A percentile compares a stretch with the other conserved stretches of the same genome.
Conservation (phyloP, 2,888 invertebrate genomes). For the Apamea epomidion region DNA sequence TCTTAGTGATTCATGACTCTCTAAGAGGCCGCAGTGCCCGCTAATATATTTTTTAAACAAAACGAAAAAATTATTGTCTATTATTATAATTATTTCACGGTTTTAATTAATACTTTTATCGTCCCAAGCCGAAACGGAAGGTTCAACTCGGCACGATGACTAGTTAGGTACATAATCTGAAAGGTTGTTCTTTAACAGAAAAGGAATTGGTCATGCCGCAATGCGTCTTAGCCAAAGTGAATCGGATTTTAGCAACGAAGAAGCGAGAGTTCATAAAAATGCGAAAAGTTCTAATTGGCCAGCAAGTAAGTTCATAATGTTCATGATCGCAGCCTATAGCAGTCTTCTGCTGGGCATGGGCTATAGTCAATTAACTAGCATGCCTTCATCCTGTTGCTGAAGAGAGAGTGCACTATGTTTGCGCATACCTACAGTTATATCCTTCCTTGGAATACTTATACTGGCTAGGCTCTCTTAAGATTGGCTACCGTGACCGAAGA, state of each 20-base stretch:
- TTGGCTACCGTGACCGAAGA: neutral
- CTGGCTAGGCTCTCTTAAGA: neutral
- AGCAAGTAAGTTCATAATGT: slow-evolving; percentile 76
- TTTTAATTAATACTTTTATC: neutral
- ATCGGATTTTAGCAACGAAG: slow-evolving; percentile 78
- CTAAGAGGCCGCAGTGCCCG: neutral
- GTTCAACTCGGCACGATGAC: neutral
- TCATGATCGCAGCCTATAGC: neutral
- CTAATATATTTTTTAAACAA: neutral
- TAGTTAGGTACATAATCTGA: neutral
- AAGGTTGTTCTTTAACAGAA: slow-evolving; percentile 64
- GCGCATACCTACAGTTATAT: neutral
- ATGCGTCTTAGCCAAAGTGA: slow-evolving; percentile 75
- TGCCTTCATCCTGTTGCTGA: neutral
- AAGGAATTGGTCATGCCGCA: slow-evolving; percentile 78
- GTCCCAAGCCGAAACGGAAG: neutral
- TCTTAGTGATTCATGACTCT: neutral
- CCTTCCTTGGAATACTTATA: neutral
- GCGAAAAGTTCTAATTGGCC: slow-evolving; percentile 76
- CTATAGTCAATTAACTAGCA: neutral
- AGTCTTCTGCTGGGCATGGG: neutral
- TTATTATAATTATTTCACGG: neutral
- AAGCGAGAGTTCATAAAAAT: slow-evolving; percentile 83
- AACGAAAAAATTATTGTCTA: neutral
- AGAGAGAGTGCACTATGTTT: neutral